These are phyloP conservation scores for Hyposmocoma kahamanoa DNA, from an alignment of 1,140 invertebrate species.

Conservation along the genomic window DNA sequence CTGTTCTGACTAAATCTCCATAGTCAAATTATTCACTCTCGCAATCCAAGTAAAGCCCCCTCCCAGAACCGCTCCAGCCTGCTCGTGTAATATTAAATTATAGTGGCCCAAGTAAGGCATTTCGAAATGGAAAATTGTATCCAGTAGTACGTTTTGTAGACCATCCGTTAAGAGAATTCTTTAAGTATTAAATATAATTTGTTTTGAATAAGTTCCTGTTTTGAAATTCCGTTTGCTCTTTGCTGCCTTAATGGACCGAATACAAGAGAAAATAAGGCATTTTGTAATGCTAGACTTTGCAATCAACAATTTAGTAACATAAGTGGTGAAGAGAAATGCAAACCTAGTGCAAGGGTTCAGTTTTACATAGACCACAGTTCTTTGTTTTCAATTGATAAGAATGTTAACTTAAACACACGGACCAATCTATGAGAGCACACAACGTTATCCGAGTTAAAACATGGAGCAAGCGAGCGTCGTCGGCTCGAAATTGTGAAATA, in stretches of 20 bases:
- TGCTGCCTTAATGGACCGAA: conserved; percentile 30
- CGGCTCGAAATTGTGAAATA: conserved; percentile 42
- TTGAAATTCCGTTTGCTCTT: conserved; percentile 45
- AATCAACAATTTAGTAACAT: too few relatives aligned
- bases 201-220: conserved; percentile 49
- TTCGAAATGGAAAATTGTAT: conserved; percentile 68
- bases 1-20: conserved; percentile 49
- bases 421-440: conserved; percentile 27
- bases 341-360: too few relatives aligned
- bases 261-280: conserved; percentile 61
- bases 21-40: conserved; percentile 68
- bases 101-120: conserved; percentile 60
- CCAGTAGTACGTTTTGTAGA: conserved; percentile 50
- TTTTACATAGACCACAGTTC: too few relatives aligned
- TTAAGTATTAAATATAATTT: conserved; percentile 28
- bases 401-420: too few relatives aligned
- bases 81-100: conserved; percentile 68
- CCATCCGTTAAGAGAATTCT: conserved; percentile 32
- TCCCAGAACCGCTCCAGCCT: conserved; percentile 29
- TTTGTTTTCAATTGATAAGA: too few relatives aligned
- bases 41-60: conserved; percentile 58
- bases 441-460: conserved; percentile 29
- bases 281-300: too few relatives aligned
- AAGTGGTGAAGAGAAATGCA: too few relatives aligned
- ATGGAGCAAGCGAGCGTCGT: conserved; percentile 5